These are phyloP conservation scores for Volucella inflata DNA, from an alignment of 2,888 invertebrate genomes.

Conservation along the genomic window DNA sequence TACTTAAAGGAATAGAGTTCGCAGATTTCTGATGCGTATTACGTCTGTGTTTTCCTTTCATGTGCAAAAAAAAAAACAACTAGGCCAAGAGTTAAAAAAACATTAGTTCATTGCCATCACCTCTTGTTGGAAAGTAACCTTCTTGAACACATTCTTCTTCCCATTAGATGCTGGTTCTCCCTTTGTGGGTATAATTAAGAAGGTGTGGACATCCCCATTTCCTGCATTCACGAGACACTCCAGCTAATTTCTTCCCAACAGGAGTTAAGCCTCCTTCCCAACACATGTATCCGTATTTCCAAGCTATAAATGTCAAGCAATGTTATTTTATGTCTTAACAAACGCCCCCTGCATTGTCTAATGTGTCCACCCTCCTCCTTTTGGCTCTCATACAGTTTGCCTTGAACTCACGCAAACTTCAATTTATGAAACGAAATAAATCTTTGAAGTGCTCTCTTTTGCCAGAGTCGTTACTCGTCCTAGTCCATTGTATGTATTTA, in stretches of 20 bases:
- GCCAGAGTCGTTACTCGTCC: conserved; percentile 35
- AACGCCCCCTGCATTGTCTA: conserved; percentile 74
- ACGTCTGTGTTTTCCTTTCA: no score
- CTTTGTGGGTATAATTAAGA: conserved; percentile 59
- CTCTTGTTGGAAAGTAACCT: not conserved
- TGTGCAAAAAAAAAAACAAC: no score
- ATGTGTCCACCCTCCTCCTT: conserved; percentile 50
- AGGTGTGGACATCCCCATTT: conserved; percentile 71
- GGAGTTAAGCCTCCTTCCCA: conserved; percentile 6
- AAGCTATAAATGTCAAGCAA: conserved; percentile 79
- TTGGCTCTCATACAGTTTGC: conserved; percentile 20
- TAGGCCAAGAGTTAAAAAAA: no score
- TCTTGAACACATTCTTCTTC: conserved; percentile 6
- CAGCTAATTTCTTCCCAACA: conserved; percentile 55
- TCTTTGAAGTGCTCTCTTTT: conserved; percentile 75
- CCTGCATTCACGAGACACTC: conserved; percentile 60
- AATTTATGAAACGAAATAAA: conserved; percentile 78
- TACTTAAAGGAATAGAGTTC: no score
- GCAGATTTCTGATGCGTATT: no score
- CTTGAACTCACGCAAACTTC: conserved; percentile 76
- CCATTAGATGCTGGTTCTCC: conserved; percentile 28
- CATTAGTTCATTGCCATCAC: no score
- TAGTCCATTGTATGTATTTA: conserved; percentile 79
- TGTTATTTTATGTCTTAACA: conserved; percentile 78
- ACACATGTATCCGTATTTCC: conserved; percentile 3